Evolutionary conservation across 2,888 invertebrate genomes (phyloP), one percentile per base, ranked within the genome.

Genomic region (Diaprepes abbreviatus): DNA sequence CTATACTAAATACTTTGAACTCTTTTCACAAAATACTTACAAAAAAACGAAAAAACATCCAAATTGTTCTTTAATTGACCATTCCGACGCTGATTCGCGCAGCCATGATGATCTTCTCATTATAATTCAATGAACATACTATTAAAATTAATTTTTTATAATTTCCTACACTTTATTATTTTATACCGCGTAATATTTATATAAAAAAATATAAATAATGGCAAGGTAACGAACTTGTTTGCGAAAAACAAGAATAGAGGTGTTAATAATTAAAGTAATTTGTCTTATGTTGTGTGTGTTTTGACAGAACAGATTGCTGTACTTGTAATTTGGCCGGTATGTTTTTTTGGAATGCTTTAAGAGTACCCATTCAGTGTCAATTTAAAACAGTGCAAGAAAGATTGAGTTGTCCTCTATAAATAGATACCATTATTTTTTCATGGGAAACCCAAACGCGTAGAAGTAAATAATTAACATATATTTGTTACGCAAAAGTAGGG

Each of bases 81-180:
- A 19, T n/a, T 4, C 6, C 10, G n/a, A n/a, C 21, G 19, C n/a
- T 21, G 43, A 43, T 43, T 43, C 17, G n/a, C 10, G 10, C 43
- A 43, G n/a, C 19, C n/a, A 17, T 17, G n/a, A 5, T n/a, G 43
- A 43, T 43, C 43, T 12, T 24, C 21, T n/a, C 43, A 43, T 43
- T 43, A 43, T 14, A 1, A 17, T 43, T 43, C 43, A 43, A 43
- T 43, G 43, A 43, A 5, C 43, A 17, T 19, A n/a, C 21, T 21
- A 43, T 43, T 43, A 43, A 43, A 43, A 43, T 43, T 21, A 43
- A 43, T 43, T 43, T 43, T 38, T 43, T 21, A n/a, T n/a, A n/a
- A 43, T 19, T 43, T 43, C 17, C 19, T 21, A 21, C 21, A n/a
- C 43, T 43, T 43, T 43, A 43, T 43, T 43, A 43, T 43, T 43